phyloP scores from a whole-genome alignment of 2,113 vertebrate genomes.

The Rattus rattus region DNA sequence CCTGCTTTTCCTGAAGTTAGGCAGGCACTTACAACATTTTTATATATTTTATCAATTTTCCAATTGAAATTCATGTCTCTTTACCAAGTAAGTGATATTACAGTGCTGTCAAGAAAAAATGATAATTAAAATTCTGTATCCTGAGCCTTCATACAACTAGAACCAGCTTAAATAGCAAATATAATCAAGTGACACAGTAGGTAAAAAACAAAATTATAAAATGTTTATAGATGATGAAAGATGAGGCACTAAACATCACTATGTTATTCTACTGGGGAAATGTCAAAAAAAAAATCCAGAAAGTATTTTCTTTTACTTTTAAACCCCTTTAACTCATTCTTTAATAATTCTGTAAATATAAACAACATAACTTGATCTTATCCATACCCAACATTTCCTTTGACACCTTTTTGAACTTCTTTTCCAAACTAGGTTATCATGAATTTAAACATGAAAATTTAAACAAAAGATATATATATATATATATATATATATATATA shows the following conservation, averaged over 20 bases:
- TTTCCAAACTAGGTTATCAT: not conserved
- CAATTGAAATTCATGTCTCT: too few relatives aligned
- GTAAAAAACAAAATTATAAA: not conserved
- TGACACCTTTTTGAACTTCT: not conserved
- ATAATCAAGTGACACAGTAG: not conserved
- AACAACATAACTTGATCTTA: not conserved
- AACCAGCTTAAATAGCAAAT: not conserved
- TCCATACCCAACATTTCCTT: not conserved
- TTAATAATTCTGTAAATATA: not conserved
- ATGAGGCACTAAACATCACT: not conserved
- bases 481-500: not conserved
- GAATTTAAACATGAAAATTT: not conserved
- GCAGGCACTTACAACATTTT: not conserved
- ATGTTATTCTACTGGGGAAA: not conserved
- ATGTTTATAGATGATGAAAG: not conserved
- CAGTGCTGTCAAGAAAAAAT: not conserved
- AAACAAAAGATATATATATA: not conserved
- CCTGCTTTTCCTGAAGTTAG: not conserved
- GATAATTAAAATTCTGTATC: not conserved
- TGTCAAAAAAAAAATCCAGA: not conserved
- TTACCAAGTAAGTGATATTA: not conserved
- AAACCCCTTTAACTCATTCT: not conserved
- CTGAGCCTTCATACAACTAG: not conserved
- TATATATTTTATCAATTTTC: not conserved
- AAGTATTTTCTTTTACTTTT: not conserved